Evolutionary conservation across 2,113 vertebrate species (phyloP).

Genomic region (Leptosomus discolor): DNA sequence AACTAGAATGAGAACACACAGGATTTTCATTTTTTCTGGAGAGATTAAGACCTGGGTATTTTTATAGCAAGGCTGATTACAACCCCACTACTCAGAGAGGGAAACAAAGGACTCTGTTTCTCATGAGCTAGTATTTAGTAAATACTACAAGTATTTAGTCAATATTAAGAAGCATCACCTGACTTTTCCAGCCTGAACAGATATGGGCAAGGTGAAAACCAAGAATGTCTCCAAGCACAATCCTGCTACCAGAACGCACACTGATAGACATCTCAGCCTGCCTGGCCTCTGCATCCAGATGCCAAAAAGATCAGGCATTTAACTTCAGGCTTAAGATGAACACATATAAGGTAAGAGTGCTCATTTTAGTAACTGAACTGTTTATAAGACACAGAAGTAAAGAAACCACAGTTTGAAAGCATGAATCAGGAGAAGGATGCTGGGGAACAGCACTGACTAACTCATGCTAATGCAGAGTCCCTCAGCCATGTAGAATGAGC

Average conservation of each 20-base stretch:
- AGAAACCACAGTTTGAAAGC: background rate
- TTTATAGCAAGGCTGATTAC: background rate
- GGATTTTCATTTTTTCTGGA: background rate
- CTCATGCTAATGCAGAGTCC: background rate
- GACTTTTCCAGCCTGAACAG: background rate
- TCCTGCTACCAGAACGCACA: background rate
- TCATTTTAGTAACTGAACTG: background rate
- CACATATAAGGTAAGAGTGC: background rate
- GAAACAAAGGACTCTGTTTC: background rate
- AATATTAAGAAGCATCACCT: background rate
- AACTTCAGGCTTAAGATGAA: background rate
- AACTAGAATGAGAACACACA: background rate
- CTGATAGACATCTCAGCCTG: background rate
- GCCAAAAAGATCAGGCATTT: background rate
- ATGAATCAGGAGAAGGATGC: background rate
- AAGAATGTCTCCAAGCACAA: background rate
- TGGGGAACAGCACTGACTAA: background rate
- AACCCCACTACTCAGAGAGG: background rate
- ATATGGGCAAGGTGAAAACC: background rate
- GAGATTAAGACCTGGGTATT: background rate
- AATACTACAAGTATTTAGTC: background rate
- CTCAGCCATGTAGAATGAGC: background rate
- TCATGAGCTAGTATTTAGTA: background rate
- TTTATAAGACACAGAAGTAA: background rate
- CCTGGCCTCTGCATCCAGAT: background rate